These are phyloP conservation scores for Sipunculus nudus DNA, from an alignment of 2,888 invertebrate species.

Conservation along the genomic window DNA sequence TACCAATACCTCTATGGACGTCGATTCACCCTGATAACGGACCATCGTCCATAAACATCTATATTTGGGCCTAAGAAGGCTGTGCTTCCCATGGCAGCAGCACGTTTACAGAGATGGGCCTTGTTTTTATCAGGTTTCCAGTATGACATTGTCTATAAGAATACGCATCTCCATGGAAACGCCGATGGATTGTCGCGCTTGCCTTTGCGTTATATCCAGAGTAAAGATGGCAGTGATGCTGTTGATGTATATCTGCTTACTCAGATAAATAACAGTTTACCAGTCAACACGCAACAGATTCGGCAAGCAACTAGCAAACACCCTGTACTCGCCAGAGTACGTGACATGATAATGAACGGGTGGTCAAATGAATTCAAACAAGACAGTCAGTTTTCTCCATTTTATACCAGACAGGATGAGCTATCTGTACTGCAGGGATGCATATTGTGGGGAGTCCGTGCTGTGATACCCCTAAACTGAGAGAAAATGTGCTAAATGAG, in stretches of 20 bases:
- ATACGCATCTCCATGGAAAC: background rate
- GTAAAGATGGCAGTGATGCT: background rate
- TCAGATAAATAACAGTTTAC: no score
- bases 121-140: background rate
- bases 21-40: constrained; percentile 26
- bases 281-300: background rate
- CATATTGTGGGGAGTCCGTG: no score
- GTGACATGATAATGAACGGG: background rate
- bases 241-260: background rate
- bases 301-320: background rate
- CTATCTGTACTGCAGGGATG: no score
- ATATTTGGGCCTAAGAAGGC: constrained; percentile 11
- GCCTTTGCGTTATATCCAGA: background rate
- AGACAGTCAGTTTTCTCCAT: no score
- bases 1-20: constrained; percentile 41
- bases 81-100: constrained; percentile 50
- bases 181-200: constrained; percentile 3
- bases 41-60: constrained; percentile 26
- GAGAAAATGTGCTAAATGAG: no score
- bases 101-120: constrained; percentile 55
- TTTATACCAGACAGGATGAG: no score
- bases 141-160: background rate
- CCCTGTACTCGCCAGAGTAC: background rate
- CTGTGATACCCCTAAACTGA: no score
- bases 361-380: background rate